Evolutionary conservation across 2,113 vertebrate genomes (phyloP).

Genomic region (Pithys albifrons): DNA sequence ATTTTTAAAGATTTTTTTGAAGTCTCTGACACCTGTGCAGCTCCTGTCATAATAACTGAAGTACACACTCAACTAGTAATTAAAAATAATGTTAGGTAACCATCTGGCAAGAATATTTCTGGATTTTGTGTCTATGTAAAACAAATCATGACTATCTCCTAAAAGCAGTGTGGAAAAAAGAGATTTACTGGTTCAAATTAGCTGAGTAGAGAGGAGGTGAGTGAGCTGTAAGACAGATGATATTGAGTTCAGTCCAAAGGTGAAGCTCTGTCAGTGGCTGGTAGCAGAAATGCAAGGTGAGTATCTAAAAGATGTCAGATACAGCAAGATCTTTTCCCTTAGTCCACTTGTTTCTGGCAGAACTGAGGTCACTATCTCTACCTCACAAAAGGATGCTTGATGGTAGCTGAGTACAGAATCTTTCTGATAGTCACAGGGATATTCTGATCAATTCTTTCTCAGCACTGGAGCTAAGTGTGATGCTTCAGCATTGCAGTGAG

Average conservation of each 20-base stretch:
- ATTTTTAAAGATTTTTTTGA: not conserved
- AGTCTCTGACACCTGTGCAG: not conserved
- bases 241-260: not conserved
- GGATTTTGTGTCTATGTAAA: not conserved
- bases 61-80: not conserved
- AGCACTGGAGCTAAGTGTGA: not conserved
- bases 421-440: not conserved
- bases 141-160: not conserved
- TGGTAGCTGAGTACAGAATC: not conserved
- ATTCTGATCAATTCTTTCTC: not conserved
- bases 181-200: not conserved
- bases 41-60: not conserved
- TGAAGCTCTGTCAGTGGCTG: not conserved
- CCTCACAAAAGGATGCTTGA: not conserved
- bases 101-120: not conserved
- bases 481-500: not conserved
- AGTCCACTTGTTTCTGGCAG: not conserved
- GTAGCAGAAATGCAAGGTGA: not conserved
- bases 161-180: not conserved
- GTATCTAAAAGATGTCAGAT: not conserved
- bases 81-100: not conserved
- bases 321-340: accelerated
- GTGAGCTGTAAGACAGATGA: not conserved
- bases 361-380: not conserved
- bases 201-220: not conserved